These are phyloP conservation scores for Scaptodrosophila lebanonensis DNA, from an alignment of 1,140 invertebrate genomes.

Conservation along the genomic window DNA sequence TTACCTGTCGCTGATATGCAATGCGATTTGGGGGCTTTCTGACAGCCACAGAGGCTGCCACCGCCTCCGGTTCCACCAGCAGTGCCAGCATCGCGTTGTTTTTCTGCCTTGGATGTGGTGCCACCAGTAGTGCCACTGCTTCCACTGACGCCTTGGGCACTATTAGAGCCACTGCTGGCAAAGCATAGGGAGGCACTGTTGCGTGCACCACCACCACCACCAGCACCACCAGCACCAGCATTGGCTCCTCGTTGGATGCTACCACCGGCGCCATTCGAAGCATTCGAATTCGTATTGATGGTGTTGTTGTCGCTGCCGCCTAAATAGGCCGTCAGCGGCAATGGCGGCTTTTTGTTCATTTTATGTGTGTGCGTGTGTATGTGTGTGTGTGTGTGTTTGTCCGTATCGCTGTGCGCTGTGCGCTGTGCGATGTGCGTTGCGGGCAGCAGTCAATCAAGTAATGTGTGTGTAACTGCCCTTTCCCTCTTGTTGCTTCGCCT, in stretches of 20 bases:
- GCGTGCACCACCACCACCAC: constrained; percentile 11
- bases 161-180: constrained; percentile 22
- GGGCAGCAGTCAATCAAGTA: constrained; percentile 42
- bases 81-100: constrained; percentile 28
- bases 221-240: constrained; percentile 13
- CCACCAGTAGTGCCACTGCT: neutral
- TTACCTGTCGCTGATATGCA: constrained; percentile 77
- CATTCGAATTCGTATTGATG: too few species aligned
- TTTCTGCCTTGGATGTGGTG: constrained; percentile 34
- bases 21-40: constrained; percentile 75
- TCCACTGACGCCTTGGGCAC: constrained; percentile 12
- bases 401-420: too few species aligned
- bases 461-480: constrained; percentile 16
- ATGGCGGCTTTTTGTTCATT: constrained; percentile 68
- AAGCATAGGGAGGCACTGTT: constrained; percentile 27
- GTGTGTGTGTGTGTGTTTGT: too few species aligned
- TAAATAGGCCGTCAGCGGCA: constrained; percentile 63
- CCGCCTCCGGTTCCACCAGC: constrained; percentile 8
- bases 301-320: constrained; percentile 34
- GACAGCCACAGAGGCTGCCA: constrained; percentile 64
- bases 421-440: too few species aligned
- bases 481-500: neutral
- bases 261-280: neutral
- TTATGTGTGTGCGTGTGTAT: constrained; percentile 17
- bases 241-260: constrained; percentile 14